Conservation (phyloP, 1,140 invertebrate genomes). For the Drosophila albomicans region DNA sequence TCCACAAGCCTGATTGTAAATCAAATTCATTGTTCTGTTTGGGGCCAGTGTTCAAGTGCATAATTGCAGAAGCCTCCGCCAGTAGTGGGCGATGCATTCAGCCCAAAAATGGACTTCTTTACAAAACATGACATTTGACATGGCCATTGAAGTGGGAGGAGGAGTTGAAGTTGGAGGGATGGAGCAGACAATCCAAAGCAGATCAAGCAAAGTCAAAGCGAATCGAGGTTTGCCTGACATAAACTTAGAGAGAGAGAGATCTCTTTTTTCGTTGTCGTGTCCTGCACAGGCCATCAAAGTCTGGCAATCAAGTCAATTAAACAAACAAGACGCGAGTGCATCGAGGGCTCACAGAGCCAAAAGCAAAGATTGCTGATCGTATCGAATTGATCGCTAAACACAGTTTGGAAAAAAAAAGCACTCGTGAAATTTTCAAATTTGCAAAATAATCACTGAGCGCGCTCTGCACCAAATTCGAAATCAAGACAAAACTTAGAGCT, state of each 20-base stretch:
- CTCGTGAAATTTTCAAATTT: conserved; percentile 62
- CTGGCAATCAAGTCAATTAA: conserved; percentile 81
- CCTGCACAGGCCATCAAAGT: conserved; percentile 64
- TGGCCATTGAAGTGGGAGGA: conserved; percentile 21
- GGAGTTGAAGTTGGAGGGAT: not conserved
- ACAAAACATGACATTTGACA: conserved; percentile 73
- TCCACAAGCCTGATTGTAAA: conserved; percentile 40
- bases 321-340: conserved; percentile 53
- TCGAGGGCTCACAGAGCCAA: conserved; percentile 1
- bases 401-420: conserved; percentile 14
- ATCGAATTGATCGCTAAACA: conserved; percentile 47
- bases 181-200: not conserved
- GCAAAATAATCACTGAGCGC: conserved; percentile 47
- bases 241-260: conserved; percentile 27
- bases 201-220: conserved; percentile 27
- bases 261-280: conserved; percentile 48
- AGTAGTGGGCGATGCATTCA: conserved; percentile 38
- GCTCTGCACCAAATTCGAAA: conserved; percentile 61
- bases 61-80: conserved; percentile 29
- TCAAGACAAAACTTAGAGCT: conserved; percentile 57
- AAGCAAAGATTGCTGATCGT: conserved; percentile 15
- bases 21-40: conserved; percentile 66
- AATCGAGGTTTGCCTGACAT: conserved; percentile 36
- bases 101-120: conserved; percentile 31
- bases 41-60: conserved; percentile 38